Conservation (phyloP, 2,797 vertebrate genomes). For the Enteromius afrohamiltoni region DNA sequence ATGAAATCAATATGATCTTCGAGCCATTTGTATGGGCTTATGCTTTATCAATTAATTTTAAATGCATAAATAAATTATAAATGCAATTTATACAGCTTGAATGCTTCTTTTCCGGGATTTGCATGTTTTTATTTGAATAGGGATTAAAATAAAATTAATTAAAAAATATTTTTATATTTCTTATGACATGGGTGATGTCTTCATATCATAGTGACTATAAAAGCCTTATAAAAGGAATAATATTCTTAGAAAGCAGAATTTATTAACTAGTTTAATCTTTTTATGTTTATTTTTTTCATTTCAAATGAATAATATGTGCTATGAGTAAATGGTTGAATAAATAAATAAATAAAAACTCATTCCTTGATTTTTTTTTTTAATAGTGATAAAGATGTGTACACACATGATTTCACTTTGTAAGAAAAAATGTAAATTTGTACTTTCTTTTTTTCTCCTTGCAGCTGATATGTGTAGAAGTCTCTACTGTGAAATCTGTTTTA, state of each 20-base stretch:
- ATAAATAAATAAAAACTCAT: neutral
- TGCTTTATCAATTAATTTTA: neutral
- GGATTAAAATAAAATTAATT: neutral
- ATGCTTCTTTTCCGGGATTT: neutral
- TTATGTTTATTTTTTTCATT: neutral
- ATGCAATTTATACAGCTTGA: neutral
- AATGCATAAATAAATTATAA: neutral
- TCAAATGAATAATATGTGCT: neutral
- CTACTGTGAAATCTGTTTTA: neutral
- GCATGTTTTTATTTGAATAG: neutral
- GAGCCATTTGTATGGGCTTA: neutral
- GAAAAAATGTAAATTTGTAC: neutral
- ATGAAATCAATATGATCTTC: neutral
- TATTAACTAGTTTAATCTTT: neutral
- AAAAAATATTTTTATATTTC: neutral
- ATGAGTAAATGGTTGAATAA: neutral
- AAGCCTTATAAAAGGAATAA: neutral
- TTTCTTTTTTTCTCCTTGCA: neutral
- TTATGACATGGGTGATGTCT: neutral
- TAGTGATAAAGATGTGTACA: no score
- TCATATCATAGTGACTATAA: neutral
- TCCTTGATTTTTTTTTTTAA: no score
- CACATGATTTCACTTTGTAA: neutral
- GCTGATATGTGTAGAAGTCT: neutral
- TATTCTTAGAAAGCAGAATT: neutral